Base-by-base conservation (phyloP, 2,888 invertebrate species). In the Clistopyga incitator region DNA sequence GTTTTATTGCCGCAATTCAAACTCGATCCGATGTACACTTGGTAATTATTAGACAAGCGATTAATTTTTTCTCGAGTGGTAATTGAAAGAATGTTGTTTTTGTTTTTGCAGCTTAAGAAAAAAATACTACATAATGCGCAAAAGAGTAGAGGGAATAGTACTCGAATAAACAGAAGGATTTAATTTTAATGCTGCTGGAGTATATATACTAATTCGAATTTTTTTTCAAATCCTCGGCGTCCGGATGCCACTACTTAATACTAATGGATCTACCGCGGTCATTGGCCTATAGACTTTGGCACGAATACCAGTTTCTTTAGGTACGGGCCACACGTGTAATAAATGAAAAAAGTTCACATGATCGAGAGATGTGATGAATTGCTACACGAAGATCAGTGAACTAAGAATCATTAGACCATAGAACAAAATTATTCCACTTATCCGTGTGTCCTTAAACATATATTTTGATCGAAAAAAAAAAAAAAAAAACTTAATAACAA, bases 281-380 rank as follows among this genome's bases (percentile, higher is more conserved):
- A 42, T 64, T 75, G 34, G 34, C 64, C 29, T 70, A 13, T 42
- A 64, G 20, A 52, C 18, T 50, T 38, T 59, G n/a, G 59, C 56
- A 72, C 56, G 42, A 42, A 50, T 65, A 56, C 74, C 25, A 54
- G 11, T 54, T 45, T 13, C 1, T 10, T 2, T 45, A 45, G 15
- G 15, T 45, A 45, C 6, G 15, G 15, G 15, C 38, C 10, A 10
- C 38, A 38, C 0, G 34, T 34, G 34, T 34, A 34, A 34, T 45
- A 0, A 15, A 15, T 6, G 45, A 45, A 3, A 45, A 15, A 15
- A 45, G 13, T 45, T 15, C 45, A 15, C 6, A 45, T 45, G 15
- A 6, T 15, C 15, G 45, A 45, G 11, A 45, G 45, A 45, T 15
- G 15, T 0, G 45, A 45, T 45, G 15, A 15, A 45, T 15, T 15